Evolutionary conservation across 53 echinoderm and acorn worm species (phyloP).

Genomic region (Mesocentrotus franciscanus): DNA sequence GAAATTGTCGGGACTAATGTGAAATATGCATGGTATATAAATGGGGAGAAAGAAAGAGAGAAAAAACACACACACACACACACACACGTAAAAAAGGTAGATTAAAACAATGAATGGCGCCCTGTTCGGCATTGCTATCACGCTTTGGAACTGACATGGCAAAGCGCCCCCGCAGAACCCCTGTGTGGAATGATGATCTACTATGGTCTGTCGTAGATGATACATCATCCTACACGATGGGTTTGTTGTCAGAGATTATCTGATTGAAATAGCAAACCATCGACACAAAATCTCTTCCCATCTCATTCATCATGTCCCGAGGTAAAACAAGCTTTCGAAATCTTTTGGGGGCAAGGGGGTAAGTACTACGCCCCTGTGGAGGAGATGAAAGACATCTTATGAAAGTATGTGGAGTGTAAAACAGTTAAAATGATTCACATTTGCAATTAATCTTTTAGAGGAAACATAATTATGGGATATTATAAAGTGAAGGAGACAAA

Average conservation of each 20-base stretch:
- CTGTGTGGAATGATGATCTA: slow-evolving; percentile 23
- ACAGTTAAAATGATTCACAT: background rate
- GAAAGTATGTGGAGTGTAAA: background rate
- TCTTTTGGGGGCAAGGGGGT: background rate
- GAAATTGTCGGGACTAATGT: too few relatives aligned
- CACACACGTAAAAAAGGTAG: background rate
- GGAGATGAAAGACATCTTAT: background rate
- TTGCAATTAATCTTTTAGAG: background rate
- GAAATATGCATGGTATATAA: too few relatives aligned
- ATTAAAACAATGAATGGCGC: background rate
- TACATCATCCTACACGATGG: slow-evolving; percentile 22
- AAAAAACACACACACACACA: too few relatives aligned
- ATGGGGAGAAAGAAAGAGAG: too few relatives aligned
- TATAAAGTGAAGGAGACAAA: too few relatives aligned
- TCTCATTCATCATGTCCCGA: slow-evolving; percentile 5
- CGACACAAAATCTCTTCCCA: slow-evolving; percentile 19
- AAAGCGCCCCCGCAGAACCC: slow-evolving; percentile 13
- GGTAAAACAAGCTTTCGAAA: slow-evolving; percentile 5
- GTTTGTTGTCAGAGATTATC: slow-evolving; percentile 50
- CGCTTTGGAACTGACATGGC: background rate
- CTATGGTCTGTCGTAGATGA: slow-evolving; percentile 27
- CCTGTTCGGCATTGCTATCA: background rate
- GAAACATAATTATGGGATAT: too few relatives aligned
- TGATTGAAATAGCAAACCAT: slow-evolving; percentile 54
- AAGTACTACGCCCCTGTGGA: background rate